Evolutionary conservation across 2,888 invertebrate species (phyloP).

Genomic region (Tromatobia lineatoria): DNA sequence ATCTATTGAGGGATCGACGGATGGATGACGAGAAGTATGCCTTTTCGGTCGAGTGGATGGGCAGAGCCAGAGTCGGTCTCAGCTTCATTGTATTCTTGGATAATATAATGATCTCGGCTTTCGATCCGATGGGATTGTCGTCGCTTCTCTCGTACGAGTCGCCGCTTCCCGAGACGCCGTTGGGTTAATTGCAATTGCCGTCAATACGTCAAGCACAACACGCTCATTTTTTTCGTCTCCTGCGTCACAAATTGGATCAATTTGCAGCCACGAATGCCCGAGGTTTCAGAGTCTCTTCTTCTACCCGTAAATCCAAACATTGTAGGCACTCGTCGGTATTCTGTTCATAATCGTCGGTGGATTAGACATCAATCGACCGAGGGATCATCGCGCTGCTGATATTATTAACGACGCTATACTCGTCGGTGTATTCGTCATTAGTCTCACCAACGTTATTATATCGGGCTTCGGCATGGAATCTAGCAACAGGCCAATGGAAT

Average conservation of each 20-base stretch:
- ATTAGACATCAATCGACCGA: conserved; percentile 92
- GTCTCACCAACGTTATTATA: conserved; percentile 92
- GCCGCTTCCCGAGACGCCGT: conserved; percentile 41
- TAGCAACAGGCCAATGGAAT: conserved; percentile 87
- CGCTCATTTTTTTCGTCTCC: background rate
- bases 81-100: conserved; percentile 91
- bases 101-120: conserved; percentile 92
- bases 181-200: conserved; percentile 34
- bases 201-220: conserved; percentile 9
- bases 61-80: conserved; percentile 90
- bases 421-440: conserved; percentile 93
- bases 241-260: conserved; percentile 73
- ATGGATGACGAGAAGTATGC: conserved; percentile 91
- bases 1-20: conserved; percentile 92
- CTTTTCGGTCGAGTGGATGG: conserved; percentile 89
- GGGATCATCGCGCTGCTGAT: conserved; percentile 91
- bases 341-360: conserved; percentile 94
- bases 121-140: conserved; percentile 90
- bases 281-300: background rate
- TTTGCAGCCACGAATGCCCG: conserved; percentile 39
- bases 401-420: conserved; percentile 93
- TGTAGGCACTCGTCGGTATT: conserved; percentile 93
- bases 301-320: conserved; percentile 67
- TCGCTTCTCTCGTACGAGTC: conserved; percentile 83
- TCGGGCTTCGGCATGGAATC: conserved; percentile 95